Base-by-base conservation (phyloP, 2,888 invertebrate species). In the Orthonevra nobilis region DNA sequence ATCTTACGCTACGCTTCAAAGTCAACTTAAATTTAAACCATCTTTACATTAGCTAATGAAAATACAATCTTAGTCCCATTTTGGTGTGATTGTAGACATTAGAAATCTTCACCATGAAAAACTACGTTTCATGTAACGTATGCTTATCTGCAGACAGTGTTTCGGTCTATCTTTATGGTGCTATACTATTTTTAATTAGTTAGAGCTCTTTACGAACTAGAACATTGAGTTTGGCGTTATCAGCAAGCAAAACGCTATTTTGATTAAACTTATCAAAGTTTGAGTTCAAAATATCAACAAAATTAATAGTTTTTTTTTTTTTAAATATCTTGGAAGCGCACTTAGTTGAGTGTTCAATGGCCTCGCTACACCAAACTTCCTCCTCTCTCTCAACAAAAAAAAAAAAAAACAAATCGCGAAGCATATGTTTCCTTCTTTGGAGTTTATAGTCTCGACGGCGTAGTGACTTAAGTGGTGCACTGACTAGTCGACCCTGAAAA, bases 401-500 rank as follows among this genome's bases (percentile, higher is more conserved):
- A 12, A n/a, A 2, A 38, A 7, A 15, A 19, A 30, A 38, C 4
- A 32, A 34, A 26, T 9, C 44, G 50, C 48, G 42, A 40, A 44
- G 48, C 12, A 5, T 4, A 23, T 23, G 5, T 38, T 5, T 40
- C 36, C 58, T 46, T 38, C 61, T 40, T 63, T 69, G 54, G 26
- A 32, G 28, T 17, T 34, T n/a, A n/a, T n/a, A n/a, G n/a, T n/a
- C n/a, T n/a, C n/a, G n/a, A n/a, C n/a, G n/a, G n/a, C n/a, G n/a
- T n/a, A n/a, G 28, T 23, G 20, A 40, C 48, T 69, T 23, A 50
- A 52, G 19, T 36, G 48, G 42, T 48, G n/a, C n/a, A n/a, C 61
- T 63, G 52, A 63, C 50, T n/a, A 54, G 50, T 42, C 64, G 63
- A 64, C 75, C 75, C 56, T 44, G 58, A 12, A 28, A 32, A 10